A percentile compares a stretch with the other conserved stretches of the same genome.
phyloP scores from a whole-genome alignment of 2,888 invertebrate genomes.

The Cosmopolites sordidus region DNA sequence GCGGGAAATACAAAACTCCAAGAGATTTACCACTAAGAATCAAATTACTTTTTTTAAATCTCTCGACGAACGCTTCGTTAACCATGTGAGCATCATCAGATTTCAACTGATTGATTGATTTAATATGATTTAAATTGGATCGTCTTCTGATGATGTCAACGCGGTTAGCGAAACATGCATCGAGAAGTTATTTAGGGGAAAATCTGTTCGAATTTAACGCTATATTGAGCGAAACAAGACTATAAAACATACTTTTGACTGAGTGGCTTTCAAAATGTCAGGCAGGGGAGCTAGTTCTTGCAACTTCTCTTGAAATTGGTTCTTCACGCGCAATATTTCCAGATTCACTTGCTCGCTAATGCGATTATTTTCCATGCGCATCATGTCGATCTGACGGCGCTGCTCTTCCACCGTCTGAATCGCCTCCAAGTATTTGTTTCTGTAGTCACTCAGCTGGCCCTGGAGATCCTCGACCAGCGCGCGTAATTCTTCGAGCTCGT shows the following conservation, averaged over 20 bases:
- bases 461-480: slow-evolving; percentile 62
- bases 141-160: too few species aligned
- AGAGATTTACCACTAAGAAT: too few species aligned
- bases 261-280: slow-evolving; percentile 64
- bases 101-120: too few species aligned
- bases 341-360: slow-evolving; percentile 68
- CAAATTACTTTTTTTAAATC: too few species aligned
- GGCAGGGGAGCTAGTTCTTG: slow-evolving; percentile 66
- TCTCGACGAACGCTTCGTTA: too few species aligned
- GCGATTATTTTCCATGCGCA: slow-evolving; percentile 68
- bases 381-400: slow-evolving; percentile 62
- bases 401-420: slow-evolving; percentile 70
- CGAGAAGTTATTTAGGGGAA: too few species aligned
- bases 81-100: too few species aligned
- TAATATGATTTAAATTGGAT: too few species aligned
- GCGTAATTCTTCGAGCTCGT: slow-evolving; percentile 57
- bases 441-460: slow-evolving; percentile 63
- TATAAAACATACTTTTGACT: slow-evolving; percentile 42
- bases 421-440: slow-evolving; percentile 65
- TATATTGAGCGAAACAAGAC: too few species aligned
- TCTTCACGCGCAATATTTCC: slow-evolving; percentile 67
- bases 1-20: too few species aligned
- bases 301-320: slow-evolving; percentile 68
- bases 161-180: too few species aligned
- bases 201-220: too few species aligned